Evolutionary conservation across 2,113 vertebrate genomes (phyloP).

Genomic region (Rhynchopsitta pachyrhyncha): DNA sequence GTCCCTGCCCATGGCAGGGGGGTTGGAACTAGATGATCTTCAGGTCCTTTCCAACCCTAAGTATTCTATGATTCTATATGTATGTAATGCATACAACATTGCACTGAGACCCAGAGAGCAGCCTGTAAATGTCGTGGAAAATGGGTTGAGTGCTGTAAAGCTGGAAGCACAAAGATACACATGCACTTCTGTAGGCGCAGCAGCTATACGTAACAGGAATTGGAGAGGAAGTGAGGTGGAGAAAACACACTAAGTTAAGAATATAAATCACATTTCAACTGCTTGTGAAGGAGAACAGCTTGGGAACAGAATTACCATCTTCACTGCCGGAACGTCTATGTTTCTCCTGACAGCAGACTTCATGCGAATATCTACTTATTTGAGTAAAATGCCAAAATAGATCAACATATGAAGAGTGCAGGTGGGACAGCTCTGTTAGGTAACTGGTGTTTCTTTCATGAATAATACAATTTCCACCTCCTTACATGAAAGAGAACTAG

Average conservation of each 20-base stretch:
- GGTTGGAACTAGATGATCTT: too few relatives aligned
- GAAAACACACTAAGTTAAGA: background rate
- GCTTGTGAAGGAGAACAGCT: background rate
- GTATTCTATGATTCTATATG: too few relatives aligned
- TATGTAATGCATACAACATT: background rate
- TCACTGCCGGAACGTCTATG: background rate
- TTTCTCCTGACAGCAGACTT: background rate
- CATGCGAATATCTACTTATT: background rate
- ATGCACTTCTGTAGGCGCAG: background rate
- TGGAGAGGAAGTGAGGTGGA: background rate
- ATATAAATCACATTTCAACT: background rate
- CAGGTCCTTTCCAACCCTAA: too few relatives aligned
- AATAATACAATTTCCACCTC: background rate
- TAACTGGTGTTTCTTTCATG: background rate
- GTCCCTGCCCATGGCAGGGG: too few relatives aligned
- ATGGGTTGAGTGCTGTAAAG: background rate
- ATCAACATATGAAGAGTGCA: background rate
- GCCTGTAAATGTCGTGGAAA: background rate
- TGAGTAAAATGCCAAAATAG: background rate
- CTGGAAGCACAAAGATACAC: background rate
- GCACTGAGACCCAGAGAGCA: background rate
- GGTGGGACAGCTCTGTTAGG: background rate
- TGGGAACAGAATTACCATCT: background rate
- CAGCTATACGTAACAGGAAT: background rate
- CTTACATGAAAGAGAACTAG: background rate